Conservation (phyloP, 2,888 invertebrate genomes). For the Tyria jacobaeae region DNA sequence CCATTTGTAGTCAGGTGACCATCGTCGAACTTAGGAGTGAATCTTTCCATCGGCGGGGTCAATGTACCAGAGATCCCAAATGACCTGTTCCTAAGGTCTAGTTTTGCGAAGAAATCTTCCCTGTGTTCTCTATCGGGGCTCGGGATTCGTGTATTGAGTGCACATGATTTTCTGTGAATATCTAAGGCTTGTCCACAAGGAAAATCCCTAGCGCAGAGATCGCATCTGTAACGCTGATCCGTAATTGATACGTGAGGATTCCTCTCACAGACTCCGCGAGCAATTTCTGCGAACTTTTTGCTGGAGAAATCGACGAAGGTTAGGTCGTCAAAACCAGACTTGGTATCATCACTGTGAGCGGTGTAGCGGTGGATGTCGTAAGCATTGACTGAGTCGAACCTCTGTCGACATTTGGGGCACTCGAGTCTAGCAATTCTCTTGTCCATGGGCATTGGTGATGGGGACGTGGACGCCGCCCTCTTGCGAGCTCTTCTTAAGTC, state of each 20-base stretch:
- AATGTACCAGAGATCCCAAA: slow-evolving; percentile 82
- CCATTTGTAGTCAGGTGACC: slow-evolving; percentile 71
- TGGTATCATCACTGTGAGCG: slow-evolving; percentile 86
- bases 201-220: slow-evolving; percentile 90
- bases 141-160: slow-evolving; percentile 69
- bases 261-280: slow-evolving; percentile 89
- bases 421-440: slow-evolving; percentile 83
- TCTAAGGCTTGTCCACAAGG: slow-evolving; percentile 89
- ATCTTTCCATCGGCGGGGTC: slow-evolving; percentile 78
- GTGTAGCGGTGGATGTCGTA: slow-evolving; percentile 90
- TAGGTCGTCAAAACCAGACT: slow-evolving; percentile 90
- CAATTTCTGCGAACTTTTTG: slow-evolving; percentile 92
- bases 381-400: slow-evolving; percentile 91
- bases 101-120: slow-evolving; percentile 93
- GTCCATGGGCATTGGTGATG: slow-evolving; percentile 72
- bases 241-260: slow-evolving; percentile 86
- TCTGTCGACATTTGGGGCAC: slow-evolving; percentile 90
- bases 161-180: slow-evolving; percentile 87
- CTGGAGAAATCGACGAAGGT: slow-evolving; percentile 93
- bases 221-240: slow-evolving; percentile 89
- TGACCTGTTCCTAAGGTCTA: slow-evolving; percentile 91
- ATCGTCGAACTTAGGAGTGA: slow-evolving; percentile 78
- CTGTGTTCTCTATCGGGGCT: slow-evolving; percentile 88
- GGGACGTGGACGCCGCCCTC: slow-evolving; percentile 76
- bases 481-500: slow-evolving; percentile 72